phyloP scores from a whole-genome alignment of 2,797 vertebrate genomes.

The Epinephelus malabaricus region DNA sequence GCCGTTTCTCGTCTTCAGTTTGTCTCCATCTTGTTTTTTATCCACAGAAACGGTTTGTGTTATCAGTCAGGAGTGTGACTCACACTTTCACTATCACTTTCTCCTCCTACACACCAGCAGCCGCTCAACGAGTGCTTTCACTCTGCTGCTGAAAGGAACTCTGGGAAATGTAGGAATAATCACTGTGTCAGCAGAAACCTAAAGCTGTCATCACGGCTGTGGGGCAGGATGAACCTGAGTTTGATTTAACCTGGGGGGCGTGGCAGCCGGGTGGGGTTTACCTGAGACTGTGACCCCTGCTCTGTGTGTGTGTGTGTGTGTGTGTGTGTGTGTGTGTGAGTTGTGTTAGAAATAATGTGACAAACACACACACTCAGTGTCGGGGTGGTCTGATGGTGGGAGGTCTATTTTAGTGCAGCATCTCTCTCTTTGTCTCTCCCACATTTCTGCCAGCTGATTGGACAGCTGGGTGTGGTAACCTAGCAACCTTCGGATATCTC shows the following conservation, averaged over 20 bases:
- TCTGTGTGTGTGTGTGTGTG: slow-evolving; percentile 16
- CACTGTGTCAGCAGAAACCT: too few species aligned
- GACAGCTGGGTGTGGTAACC: slow-evolving; percentile 51
- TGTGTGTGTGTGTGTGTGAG: slow-evolving; percentile 3
- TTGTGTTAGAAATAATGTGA: background rate
- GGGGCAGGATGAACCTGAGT: background rate
- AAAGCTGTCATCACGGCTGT: too few species aligned
- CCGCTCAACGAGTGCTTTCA: background rate
- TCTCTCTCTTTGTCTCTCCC: slow-evolving; percentile 43
- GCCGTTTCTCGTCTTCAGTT: background rate
- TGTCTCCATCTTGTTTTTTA: slow-evolving; percentile 7
- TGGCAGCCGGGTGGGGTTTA: slow-evolving; percentile 28
- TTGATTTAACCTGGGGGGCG: slow-evolving; percentile 5
- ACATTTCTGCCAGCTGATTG: slow-evolving; percentile 68
- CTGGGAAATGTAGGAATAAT: slow-evolving; percentile 28
- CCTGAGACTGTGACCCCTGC: slow-evolving; percentile 16
- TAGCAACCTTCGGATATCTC: slow-evolving; percentile 70
- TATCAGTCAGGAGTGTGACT: slow-evolving; percentile 7
- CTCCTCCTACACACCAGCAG: slow-evolving; percentile 7
- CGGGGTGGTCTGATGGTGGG: slow-evolving; percentile 46
- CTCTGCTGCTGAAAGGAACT: slow-evolving; percentile 5
- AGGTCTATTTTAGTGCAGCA: slow-evolving; percentile 45
- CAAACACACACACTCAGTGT: too few species aligned
- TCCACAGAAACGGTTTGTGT: background rate
- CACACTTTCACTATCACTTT: slow-evolving; percentile 3